Conservation (phyloP, 2,797 vertebrate genomes). For the Scleropages formosus region DNA sequence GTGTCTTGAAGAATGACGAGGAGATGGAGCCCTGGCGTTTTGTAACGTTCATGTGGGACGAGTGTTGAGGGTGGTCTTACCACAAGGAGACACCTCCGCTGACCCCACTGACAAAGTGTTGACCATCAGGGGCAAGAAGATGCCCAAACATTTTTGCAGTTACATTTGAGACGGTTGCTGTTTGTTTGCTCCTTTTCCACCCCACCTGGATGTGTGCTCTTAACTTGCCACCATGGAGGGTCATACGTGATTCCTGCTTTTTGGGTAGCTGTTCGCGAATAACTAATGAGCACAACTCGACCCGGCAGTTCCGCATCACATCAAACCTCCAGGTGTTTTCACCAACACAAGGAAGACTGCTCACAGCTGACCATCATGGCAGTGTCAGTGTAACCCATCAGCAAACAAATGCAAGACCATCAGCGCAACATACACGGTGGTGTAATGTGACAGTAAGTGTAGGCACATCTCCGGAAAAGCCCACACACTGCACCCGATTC, state of each 20-base stretch:
- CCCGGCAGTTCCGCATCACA: not conserved
- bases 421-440: not conserved
- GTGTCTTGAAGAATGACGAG: not conserved
- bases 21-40: slow-evolving; percentile 4
- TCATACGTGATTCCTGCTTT: no score
- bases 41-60: slow-evolving; percentile 22
- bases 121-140: slow-evolving; percentile 41
- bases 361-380: no score
- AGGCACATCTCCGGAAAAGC: not conserved
- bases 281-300: slow-evolving; percentile 40
- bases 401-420: not conserved
- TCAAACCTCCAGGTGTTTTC: not conserved
- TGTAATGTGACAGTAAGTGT: not conserved
- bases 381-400: not conserved
- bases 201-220: slow-evolving; percentile 59
- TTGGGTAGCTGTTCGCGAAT: slow-evolving; percentile 53
- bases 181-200: slow-evolving; percentile 61
- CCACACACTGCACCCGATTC: not conserved
- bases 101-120: slow-evolving; percentile 48
- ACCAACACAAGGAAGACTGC: not conserved
- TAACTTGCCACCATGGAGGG: slow-evolving; percentile 17
- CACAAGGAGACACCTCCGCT: slow-evolving; percentile 40
- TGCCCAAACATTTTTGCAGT: slow-evolving; percentile 42
- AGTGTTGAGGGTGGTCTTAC: slow-evolving; percentile 27
- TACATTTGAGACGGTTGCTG: slow-evolving; percentile 59